A percentile compares a stretch with the other conserved stretches of the same genome.
Conservation (phyloP, 2,888 invertebrate genomes). For the Metacarcinus magister region DNA sequence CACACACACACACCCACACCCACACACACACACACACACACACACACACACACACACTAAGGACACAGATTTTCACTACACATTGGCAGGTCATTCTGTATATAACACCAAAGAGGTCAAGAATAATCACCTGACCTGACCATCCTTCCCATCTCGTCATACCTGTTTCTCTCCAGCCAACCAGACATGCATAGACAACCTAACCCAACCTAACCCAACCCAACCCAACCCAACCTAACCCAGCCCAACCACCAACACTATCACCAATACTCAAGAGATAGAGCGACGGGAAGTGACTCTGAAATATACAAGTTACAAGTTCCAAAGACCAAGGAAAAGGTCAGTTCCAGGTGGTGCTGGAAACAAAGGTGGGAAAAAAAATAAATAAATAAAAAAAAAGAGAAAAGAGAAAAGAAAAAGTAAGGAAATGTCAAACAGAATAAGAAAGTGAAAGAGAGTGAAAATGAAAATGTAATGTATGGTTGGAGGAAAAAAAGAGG, state of each 20-base stretch:
- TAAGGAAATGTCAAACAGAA: background rate
- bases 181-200: too few relatives aligned
- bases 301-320: background rate
- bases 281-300: background rate
- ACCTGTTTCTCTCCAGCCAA: too few relatives aligned
- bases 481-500: background rate
- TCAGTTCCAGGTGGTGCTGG: background rate
- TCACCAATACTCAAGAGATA: background rate
- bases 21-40: too few relatives aligned
- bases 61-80: too few relatives aligned
- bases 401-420: background rate
- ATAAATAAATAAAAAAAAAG: background rate
- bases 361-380: background rate
- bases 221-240: too few relatives aligned
- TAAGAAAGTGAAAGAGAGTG: background rate
- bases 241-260: background rate
- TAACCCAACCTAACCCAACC: too few relatives aligned
- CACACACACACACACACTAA: too few relatives aligned
- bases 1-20: too few relatives aligned
- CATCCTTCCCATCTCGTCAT: too few relatives aligned
- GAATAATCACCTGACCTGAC: too few relatives aligned
- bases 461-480: background rate
- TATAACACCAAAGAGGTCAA: too few relatives aligned
- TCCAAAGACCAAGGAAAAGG: background rate
- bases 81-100: too few relatives aligned